These are phyloP conservation scores for Papilio demoleus DNA, from an alignment of 2,888 invertebrate genomes.

Conservation along the genomic window DNA sequence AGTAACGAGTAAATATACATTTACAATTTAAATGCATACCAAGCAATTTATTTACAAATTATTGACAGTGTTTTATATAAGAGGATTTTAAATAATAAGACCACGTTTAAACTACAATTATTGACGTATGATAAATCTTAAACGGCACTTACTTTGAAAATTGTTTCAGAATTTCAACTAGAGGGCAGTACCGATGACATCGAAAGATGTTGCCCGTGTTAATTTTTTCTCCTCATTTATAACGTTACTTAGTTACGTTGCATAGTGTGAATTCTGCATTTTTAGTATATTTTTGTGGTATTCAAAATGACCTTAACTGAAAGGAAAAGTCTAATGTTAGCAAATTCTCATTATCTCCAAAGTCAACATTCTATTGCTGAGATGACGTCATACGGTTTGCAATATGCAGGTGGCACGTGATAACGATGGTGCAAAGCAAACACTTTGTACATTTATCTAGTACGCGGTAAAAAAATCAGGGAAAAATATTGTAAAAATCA, in stretches of 20 bases:
- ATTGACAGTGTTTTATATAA: too few species aligned
- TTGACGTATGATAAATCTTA: too few species aligned
- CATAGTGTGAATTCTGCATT: not conserved
- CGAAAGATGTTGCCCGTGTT: too few species aligned
- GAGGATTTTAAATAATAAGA: too few species aligned
- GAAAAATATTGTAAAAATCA: not conserved
- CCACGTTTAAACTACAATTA: too few species aligned
- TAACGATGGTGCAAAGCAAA: constrained; percentile 18
- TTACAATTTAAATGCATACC: not conserved
- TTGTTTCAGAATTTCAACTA: too few species aligned
- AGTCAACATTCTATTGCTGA: constrained; percentile 16
- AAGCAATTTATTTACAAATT: not conserved
- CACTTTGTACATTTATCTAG: constrained; percentile 10
- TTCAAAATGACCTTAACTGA: constrained; percentile 18
- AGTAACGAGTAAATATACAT: not conserved
- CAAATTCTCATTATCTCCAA: constrained; percentile 23
- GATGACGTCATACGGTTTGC: constrained; percentile 30
- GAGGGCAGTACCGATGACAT: too few species aligned
- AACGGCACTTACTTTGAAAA: too few species aligned
- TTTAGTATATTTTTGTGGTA: not conserved
- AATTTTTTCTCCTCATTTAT: too few species aligned
- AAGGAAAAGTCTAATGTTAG: not conserved
- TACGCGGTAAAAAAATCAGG: not conserved
- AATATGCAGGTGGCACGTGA: constrained; percentile 24
- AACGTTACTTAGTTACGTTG: too few species aligned